A percentile compares a stretch with the other conserved stretches of the same genome.
Conservation (phyloP, 2,797 vertebrate genomes). For the Buceros bicornis region DNA sequence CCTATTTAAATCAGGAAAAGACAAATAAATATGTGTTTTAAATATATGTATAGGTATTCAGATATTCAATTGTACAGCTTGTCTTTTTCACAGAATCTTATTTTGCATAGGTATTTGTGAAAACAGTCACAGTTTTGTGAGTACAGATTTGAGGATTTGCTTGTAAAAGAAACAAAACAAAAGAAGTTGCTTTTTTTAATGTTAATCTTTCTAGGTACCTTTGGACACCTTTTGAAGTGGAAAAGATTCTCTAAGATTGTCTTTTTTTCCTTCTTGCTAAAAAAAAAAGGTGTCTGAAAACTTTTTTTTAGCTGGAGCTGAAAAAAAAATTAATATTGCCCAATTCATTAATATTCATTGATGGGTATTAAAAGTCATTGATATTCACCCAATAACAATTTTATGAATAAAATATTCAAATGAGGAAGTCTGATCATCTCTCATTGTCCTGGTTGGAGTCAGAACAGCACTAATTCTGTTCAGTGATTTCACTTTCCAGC, state of each 20-base stretch:
- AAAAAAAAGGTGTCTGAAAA: neutral
- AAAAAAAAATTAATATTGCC: neutral
- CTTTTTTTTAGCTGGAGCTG: neutral
- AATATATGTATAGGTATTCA: neutral
- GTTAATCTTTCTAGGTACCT: neutral
- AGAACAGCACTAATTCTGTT: too few species aligned
- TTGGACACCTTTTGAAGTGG: neutral
- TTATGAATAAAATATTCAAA: neutral
- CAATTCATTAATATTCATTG: neutral
- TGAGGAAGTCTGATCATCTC: neutral
- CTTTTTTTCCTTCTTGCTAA: neutral
- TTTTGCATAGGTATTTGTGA: neutral
- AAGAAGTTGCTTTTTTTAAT: neutral
- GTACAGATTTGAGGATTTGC: neutral
- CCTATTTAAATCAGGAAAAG: neutral
- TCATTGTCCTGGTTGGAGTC: too few species aligned
- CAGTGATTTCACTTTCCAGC: too few species aligned
- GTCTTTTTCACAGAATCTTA: neutral
- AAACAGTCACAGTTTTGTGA: neutral
- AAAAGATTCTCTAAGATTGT: neutral
- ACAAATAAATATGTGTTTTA: neutral
- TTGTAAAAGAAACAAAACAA: neutral
- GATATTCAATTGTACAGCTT: neutral
- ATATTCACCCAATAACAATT: neutral
- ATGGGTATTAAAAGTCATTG: neutral